A percentile compares a stretch with the other conserved stretches of the same genome.
phyloP scores from a whole-genome alignment of 2,113 vertebrate species.

The Siniperca knerii region DNA sequence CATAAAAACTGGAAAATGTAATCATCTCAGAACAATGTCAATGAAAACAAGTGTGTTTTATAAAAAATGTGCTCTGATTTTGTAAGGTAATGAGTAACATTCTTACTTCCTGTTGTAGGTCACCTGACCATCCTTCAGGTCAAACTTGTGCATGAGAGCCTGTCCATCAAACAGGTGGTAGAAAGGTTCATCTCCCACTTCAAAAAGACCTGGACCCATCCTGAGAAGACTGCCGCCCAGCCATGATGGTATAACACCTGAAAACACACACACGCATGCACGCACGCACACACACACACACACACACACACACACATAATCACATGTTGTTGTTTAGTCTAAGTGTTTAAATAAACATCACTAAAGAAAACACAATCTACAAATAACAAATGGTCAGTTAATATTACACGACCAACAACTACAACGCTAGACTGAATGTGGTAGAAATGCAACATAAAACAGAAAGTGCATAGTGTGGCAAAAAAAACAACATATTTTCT shows the following conservation, averaged over 20 bases:
- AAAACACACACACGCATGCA: neutral
- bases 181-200: slow-evolving; percentile 91
- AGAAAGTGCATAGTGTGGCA: too few relatives aligned
- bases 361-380: too few relatives aligned
- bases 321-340: too few relatives aligned
- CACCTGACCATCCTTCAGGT: slow-evolving; percentile 93
- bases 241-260: slow-evolving; percentile 93
- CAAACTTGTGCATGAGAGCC: slow-evolving; percentile 97
- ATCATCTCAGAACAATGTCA: neutral
- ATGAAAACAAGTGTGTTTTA: neutral
- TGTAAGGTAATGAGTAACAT: neutral
- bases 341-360: too few relatives aligned
- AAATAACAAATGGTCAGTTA: too few relatives aligned
- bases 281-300: too few relatives aligned
- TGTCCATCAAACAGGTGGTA: slow-evolving; percentile 97
- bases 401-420: too few relatives aligned
- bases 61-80: neutral
- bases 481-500: too few relatives aligned
- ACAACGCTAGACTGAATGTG: too few relatives aligned
- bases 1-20: neutral
- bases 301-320: too few relatives aligned
- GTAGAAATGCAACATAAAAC: too few relatives aligned
- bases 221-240: slow-evolving; percentile 94
- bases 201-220: slow-evolving; percentile 95
- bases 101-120: slow-evolving; percentile 93